Evolutionary conservation across 2,888 invertebrate species (phyloP), one percentile per base, ranked within the genome.

Genomic region (Diachrysia chrysitis): DNA sequence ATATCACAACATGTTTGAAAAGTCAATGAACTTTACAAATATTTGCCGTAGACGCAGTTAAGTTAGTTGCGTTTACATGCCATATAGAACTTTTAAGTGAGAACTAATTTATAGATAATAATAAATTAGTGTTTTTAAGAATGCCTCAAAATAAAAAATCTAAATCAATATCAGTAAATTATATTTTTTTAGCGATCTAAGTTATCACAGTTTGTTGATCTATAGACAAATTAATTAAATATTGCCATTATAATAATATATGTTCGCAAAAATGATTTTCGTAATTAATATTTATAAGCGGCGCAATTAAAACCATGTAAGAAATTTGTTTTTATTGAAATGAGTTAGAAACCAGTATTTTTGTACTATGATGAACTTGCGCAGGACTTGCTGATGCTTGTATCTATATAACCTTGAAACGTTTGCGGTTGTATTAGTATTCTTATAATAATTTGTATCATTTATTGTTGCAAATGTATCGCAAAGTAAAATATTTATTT

Each of bases 11-110:
- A 42, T n/a, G n/a, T n/a, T 42, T 16, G 5, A 37, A 32, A 37
- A 42, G 42, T 42, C 42, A 42, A n/a, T 42, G 42, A 42, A 42
- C 37, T 16, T 37, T 16, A 42, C 42, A 42, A 42, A 42, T 42
- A n/a, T 42, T 42, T 42, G n/a, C 5, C 1, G 6, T n/a, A 5
- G 42, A 16, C 2, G 16, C 1, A 14, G 16, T 42, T 42, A n/a
- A 16, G 2, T 42, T 42, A 12, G 9, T 29, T 3, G 5, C 25
- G 2, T 25, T 25, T 2, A 3, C 5, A 25, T 25, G 25, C 5
- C n/a, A 25, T 25, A 5, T 25, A 25, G 2, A 25, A 25, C 2
- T 32, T 10, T 32, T 32, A 10, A 7, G 32, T 32, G 10, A 6
- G 32, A 32, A 10, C 32, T 7, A 32, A 32, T 5, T 25, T 25